phyloP scores from a whole-genome alignment of 23 tunicate species.

The Botrylloides violaceus region DNA sequence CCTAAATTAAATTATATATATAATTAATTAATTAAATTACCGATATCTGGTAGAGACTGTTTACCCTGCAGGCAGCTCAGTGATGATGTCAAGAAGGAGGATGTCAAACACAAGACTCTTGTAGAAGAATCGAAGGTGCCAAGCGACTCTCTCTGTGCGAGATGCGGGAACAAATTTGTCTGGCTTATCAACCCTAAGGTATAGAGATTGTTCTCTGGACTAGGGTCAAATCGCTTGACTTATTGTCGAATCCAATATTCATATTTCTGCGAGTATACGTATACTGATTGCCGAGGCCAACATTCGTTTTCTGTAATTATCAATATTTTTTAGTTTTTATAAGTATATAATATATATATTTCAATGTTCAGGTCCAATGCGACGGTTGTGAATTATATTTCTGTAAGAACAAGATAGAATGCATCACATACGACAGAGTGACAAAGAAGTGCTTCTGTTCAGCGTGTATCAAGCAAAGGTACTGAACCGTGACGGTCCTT shows the following conservation, averaged over 20 bases:
- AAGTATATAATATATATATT: no score
- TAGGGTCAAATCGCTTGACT: no score
- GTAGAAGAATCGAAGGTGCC: slow-evolving; percentile 8
- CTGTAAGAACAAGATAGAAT: slow-evolving; percentile 33
- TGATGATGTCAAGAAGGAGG: slow-evolving; percentile 6
- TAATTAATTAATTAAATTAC: no score
- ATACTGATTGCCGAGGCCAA: no score
- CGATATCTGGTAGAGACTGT: no score
- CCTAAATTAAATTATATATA: no score
- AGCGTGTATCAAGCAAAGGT: slow-evolving; percentile 40
- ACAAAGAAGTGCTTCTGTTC: slow-evolving; percentile 24
- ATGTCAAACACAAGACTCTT: slow-evolving; percentile 5
- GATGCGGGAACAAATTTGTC: slow-evolving; percentile 38
- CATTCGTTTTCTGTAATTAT: no score
- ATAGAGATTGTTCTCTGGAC: no score
- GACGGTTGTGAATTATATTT: slow-evolving; percentile 24
- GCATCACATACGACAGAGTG: slow-evolving; percentile 23
- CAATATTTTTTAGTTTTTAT: no score
- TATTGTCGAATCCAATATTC: no score
- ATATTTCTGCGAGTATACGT: no score
- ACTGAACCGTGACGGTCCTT: no score
- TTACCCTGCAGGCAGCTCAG: slow-evolving; percentile 5
- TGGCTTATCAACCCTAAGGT: slow-evolving; percentile 64
- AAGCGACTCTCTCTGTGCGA: slow-evolving; percentile 21
- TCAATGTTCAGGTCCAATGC: slow-evolving; percentile 26